Evolutionary conservation across 2,113 vertebrate species (phyloP).

Genomic region (Capricornis sumatraensis): DNA sequence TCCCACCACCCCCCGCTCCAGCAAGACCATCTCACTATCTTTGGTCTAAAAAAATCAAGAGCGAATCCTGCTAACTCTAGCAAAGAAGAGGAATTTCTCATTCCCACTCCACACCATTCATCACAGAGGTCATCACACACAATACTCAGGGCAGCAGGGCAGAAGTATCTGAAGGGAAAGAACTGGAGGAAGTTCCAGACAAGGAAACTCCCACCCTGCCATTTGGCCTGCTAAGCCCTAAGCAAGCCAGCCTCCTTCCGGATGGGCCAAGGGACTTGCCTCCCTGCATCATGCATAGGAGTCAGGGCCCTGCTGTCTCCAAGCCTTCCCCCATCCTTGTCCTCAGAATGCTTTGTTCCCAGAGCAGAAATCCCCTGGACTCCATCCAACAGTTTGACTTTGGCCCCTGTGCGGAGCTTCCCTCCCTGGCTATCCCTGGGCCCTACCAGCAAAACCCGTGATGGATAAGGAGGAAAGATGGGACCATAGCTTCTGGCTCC

Average conservation of each 20-base stretch:
- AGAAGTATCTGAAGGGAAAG: background rate
- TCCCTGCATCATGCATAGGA: background rate
- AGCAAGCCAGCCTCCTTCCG: background rate
- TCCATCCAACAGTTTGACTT: conserved; percentile 63
- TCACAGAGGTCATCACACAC: background rate
- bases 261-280: background rate
- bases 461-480: conserved; percentile 20
- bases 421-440: background rate
- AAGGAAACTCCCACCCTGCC: background rate
- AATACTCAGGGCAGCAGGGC: background rate
- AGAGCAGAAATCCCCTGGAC: conserved; percentile 74
- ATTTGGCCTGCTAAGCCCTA: background rate
- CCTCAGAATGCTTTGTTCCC: conserved; percentile 66
- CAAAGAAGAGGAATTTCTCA: background rate
- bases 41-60: background rate
- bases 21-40: background rate
- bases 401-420: conserved; percentile 32
- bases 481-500: conserved; percentile 54
- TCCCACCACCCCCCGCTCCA: background rate
- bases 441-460: background rate
- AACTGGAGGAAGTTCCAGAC: background rate
- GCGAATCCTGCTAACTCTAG: background rate
- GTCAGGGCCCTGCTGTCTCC: background rate
- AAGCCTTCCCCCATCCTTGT: conserved; percentile 26
- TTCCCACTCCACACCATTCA: background rate